Evolutionary conservation across 1,140 invertebrate species (phyloP).

Genomic region (Hestina assimilis): DNA sequence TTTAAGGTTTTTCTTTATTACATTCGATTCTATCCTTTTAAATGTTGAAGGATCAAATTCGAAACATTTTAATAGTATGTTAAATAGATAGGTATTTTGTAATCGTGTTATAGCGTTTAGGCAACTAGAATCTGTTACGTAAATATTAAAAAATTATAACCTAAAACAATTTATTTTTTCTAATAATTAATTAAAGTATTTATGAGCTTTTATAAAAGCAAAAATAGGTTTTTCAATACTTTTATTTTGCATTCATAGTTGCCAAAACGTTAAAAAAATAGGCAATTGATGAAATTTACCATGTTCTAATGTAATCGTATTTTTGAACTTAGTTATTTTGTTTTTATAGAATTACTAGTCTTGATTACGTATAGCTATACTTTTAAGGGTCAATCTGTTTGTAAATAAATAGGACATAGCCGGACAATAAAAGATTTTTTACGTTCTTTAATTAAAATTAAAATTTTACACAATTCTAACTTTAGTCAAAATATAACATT

Average conservation of each 20-base stretch:
- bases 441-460: no score
- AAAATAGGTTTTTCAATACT: not conserved
- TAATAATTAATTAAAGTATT: not conserved
- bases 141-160: not conserved
- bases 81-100: slow-evolving; percentile 10
- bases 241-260: not conserved
- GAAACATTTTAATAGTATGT: not conserved
- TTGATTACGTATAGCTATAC: not conserved
- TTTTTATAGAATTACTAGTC: not conserved
- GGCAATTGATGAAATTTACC: not conserved
- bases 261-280: not conserved
- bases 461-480: no score
- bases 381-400: not conserved
- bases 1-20: not conserved
- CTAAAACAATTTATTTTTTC: not conserved
- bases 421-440: slow-evolving; percentile 8
- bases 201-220: not conserved
- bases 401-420: not conserved
- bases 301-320: not conserved
- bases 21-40: not conserved
- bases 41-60: slow-evolving; percentile 5
- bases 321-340: not conserved
- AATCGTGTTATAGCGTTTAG: not conserved
- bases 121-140: not conserved
- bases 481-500: no score